Evolutionary conservation across 2,888 invertebrate species (phyloP), one percentile per base, ranked within the genome.

Genomic region (Drosophila rubida): DNA sequence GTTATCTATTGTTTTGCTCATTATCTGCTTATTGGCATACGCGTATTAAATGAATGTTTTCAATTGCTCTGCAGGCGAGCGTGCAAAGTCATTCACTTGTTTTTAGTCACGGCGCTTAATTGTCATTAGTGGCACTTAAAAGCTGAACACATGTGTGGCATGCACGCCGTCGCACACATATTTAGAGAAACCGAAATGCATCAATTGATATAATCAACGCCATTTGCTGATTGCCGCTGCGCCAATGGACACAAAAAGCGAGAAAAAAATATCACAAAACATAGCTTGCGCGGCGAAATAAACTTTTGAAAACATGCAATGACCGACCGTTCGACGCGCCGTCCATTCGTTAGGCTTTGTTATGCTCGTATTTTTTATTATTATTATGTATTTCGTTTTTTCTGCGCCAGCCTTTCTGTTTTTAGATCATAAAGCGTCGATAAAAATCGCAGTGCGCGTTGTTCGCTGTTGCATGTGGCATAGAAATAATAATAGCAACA

Each of bases 171-270:
- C 7, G 7, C 6, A 64, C 75, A 32, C 32, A 4, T 32, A 32
- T 32, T 32, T 69, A 73, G 69, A 72, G 83, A 68, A 76, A 77
- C 60, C 37, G 48, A 73, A 75, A 78, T 48, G 69, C 71, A 66
- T 59, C 75, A 86, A 87, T 84, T 87, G 81, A 81, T 78, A 84
- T 87, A 83, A 86, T 82, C 81, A 84, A 73, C 78, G 76, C 67
- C 46, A 80, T 84, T 87, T 80, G 73, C 48, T 78, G 81, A 78
- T 83, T 86, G 71, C 58, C 37, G 25, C 27, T 54, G 53, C 61
- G 58, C 54, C 66, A 55, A 41, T 41, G 11, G 13, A 50, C 46
- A 45, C 45, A 44, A 51, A 51, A 23, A 19, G 19, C 19, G n/a
- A 19, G 2, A 51, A 8, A 48, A 16, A 25, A 4, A 37, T 27